Percentiles rank a stretch among this genome's conserved stretches.
These are phyloP conservation scores for Oenanthe melanoleuca DNA, from an alignment of 2,113 vertebrate species.

Conservation along the genomic window DNA sequence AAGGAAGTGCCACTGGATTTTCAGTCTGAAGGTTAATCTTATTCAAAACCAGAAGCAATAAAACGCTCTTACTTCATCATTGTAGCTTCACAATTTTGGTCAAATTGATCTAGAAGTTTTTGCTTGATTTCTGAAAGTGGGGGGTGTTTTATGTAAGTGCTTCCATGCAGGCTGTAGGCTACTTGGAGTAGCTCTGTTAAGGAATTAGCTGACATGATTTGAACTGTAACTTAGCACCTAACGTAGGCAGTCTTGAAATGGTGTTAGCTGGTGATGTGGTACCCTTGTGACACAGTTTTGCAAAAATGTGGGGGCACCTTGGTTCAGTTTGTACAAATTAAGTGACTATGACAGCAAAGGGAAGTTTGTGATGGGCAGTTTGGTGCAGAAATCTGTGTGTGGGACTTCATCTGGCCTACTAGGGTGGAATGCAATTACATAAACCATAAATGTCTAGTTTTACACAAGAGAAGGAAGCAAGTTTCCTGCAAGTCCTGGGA, in stretches of 20 bases:
- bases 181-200: background rate
- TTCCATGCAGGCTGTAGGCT: background rate
- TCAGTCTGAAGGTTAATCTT: background rate
- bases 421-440: background rate
- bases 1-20: background rate
- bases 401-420: background rate
- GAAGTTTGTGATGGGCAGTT: background rate
- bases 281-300: background rate
- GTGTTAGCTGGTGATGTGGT: background rate
- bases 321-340: background rate
- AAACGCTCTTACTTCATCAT: background rate
- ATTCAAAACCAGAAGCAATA: background rate
- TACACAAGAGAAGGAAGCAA: background rate
- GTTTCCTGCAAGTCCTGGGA: background rate
- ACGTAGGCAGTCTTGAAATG: background rate
- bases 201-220: background rate
- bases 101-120: background rate
- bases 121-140: background rate
- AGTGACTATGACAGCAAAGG: background rate
- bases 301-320: background rate
- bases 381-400: background rate
- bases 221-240: constrained; percentile 2
- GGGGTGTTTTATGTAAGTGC: constrained; percentile 14
- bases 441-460: background rate
- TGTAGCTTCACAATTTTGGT: background rate